Percentiles rank a stretch among this genome's conserved stretches.
Evolutionary conservation across 2,797 vertebrate genomes (phyloP).

Genomic region (Meriones psammophilus): DNA sequence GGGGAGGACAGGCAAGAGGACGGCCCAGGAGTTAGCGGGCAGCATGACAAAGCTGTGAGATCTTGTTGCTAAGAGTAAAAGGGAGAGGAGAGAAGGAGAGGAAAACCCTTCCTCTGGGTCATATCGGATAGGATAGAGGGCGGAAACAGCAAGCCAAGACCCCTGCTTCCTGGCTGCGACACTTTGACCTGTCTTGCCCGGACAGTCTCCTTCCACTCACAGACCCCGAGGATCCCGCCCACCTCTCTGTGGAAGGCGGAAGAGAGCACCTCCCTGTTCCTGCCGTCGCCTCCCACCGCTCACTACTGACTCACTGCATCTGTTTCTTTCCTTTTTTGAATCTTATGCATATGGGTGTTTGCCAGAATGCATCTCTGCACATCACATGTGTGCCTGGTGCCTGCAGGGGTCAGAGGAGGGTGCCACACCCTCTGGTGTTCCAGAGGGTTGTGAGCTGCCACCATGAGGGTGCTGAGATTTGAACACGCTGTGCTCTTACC

Average conservation of each 20-base stretch:
- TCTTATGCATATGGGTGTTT: background rate
- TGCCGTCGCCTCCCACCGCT: background rate
- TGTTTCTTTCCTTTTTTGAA: background rate
- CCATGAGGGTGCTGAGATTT: background rate
- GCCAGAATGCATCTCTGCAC: too few species aligned
- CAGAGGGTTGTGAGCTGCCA: background rate
- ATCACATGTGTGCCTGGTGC: background rate
- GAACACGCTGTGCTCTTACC: background rate
- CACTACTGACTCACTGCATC: background rate
- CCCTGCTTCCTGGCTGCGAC: too few species aligned
- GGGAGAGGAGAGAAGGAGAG: background rate
- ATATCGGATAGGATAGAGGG: background rate
- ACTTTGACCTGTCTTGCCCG: background rate
- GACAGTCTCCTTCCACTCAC: background rate
- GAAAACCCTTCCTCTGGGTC: background rate
- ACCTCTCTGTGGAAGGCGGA: background rate
- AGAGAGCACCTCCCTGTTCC: background rate
- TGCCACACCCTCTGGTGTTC: too few species aligned
- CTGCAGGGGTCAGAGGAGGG: background rate
- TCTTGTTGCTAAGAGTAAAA: background rate
- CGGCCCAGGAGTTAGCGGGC: background rate
- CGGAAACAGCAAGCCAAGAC: accelerated
- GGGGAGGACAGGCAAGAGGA: background rate
- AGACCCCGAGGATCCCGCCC: background rate
- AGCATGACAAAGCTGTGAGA: background rate